phyloP scores from a whole-genome alignment of 2,888 invertebrate genomes.

The Matsumyia berberina region DNA sequence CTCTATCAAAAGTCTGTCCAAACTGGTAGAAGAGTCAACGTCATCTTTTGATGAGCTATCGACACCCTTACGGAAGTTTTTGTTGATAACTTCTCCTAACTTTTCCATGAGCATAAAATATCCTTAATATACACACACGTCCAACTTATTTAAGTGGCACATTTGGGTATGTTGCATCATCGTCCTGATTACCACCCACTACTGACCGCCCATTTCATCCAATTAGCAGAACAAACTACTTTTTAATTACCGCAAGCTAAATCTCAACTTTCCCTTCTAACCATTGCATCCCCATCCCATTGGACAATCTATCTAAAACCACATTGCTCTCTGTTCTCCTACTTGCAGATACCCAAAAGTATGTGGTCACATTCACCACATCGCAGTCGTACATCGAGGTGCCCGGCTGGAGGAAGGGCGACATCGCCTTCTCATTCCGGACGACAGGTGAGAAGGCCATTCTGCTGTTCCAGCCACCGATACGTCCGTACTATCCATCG shows the following conservation, averaged over 20 bases:
- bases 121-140: background rate
- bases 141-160: background rate
- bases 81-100: too few species aligned
- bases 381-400: conserved; percentile 96
- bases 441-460: conserved; percentile 96
- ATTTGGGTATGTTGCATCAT: background rate
- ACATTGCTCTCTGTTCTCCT: conserved; percentile 73
- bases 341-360: conserved; percentile 92
- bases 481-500: conserved; percentile 94
- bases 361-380: conserved; percentile 96
- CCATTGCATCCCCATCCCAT: background rate
- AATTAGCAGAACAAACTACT: conserved; percentile 58
- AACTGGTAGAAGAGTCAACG: too few species aligned
- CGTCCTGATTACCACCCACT: background rate
- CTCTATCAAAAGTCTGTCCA: too few species aligned
- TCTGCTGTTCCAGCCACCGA: conserved; percentile 95
- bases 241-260: conserved; percentile 64
- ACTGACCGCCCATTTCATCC: conserved; percentile 9
- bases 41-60: too few species aligned
- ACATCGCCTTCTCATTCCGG: conserved; percentile 95
- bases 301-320: conserved; percentile 27
- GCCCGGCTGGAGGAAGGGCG: conserved; percentile 96
- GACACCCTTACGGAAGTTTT: too few species aligned
- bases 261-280: conserved; percentile 4
- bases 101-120: background rate